These are phyloP conservation scores for Chelonia mydas DNA, from an alignment of 2,797 vertebrate genomes.

Conservation along the genomic window DNA sequence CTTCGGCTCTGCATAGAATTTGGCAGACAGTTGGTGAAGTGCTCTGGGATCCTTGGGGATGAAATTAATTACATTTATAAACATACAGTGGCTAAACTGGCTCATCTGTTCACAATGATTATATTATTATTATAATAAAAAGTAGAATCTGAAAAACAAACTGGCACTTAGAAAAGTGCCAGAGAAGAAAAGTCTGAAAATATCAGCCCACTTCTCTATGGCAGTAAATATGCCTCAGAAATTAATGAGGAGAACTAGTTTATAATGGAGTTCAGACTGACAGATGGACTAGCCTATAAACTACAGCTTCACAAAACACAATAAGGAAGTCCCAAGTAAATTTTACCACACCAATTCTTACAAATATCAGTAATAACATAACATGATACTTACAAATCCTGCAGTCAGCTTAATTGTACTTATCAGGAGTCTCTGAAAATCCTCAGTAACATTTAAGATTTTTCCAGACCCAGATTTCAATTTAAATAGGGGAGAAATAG, in stretches of 20 bases:
- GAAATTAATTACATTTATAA: not conserved
- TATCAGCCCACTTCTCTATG: not conserved
- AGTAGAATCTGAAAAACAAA: not conserved
- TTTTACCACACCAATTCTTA: not conserved
- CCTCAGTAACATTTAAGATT: not conserved
- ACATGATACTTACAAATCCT: not conserved
- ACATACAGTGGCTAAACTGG: not conserved
- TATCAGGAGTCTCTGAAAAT: not conserved
- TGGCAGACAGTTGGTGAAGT: not conserved
- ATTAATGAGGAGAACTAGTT: not conserved
- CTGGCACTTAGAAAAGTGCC: not conserved
- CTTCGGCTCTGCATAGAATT: not conserved
- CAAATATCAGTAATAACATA: not conserved
- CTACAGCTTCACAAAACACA: not conserved
- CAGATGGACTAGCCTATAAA: not conserved
- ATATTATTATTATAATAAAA: not conserved
- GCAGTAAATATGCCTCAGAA: not conserved
- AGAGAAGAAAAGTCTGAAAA: not conserved
- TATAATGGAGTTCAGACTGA: not conserved
- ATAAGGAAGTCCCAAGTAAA: not conserved
- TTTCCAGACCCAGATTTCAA: not conserved
- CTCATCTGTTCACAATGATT: not conserved
- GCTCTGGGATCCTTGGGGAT: not conserved
- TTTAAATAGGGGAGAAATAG: slow-evolving; percentile 3
- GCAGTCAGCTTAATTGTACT: not conserved